Evolutionary conservation across 1,140 invertebrate genomes (phyloP), one percentile per base, ranked within the genome.

Genomic region (Pentalonia nigronervosa): DNA sequence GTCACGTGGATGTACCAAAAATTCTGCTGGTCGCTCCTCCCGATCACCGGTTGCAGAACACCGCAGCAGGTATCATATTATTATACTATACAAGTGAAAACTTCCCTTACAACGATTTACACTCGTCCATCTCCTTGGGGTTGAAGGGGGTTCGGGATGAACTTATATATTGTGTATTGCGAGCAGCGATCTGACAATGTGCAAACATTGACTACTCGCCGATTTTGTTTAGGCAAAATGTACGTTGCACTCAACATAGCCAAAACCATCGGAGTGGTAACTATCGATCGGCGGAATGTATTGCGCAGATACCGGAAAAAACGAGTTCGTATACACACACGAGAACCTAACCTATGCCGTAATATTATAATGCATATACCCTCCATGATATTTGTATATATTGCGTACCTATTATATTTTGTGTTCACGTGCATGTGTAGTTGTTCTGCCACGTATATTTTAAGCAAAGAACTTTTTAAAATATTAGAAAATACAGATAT

Each of bases 271-370:
- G 91, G 91, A 50, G 91, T 41, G 81, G 81, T 93, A 56, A 93
- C 81, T 34, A 56, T 93, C 91, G 91, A 93, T 84, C 81, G 91
- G 7, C 91, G 48, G 25, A 93, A 93, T 48, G 91, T 93, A 36
- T 56, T 93, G 34, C 30, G 7, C 30, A 86, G 91, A 53, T 23
- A 36, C 34, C 48, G 21, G 48, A 86, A 36, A 41, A 93, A 93
- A 86, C 76, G 34, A 41, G 91, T 93, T 48, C 20, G 81, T 53
- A 50, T 67, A 11, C 36, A 20, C 56, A 76, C n/a, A 76, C 60
- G 60, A 76, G 11, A 76, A 17, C 17, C 17, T 30, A 76, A 76
- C n/a, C 7, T 53, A 17, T n/a, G 30, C 14, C 14, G 17, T 14
- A 76, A 41, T 20, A 50, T 53, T 53, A 53, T 17, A 76, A 76